Conservation (phyloP, 2,797 vertebrate genomes). For the Leptodactylus fallax region DNA sequence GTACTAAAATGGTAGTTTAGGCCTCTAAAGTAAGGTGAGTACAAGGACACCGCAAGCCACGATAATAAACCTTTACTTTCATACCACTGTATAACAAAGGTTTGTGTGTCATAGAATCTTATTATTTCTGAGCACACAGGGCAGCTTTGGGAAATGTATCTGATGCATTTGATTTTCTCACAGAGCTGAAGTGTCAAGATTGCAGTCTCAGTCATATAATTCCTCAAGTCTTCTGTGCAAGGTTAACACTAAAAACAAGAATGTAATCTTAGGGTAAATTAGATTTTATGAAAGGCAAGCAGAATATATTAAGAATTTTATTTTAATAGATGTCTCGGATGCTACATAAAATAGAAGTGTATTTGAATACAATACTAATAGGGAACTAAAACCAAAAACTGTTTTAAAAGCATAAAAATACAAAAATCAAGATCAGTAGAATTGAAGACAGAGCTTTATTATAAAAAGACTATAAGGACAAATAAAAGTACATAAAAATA, state of each 20-base stretch:
- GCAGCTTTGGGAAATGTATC: conserved; percentile 46
- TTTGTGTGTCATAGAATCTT: conserved; percentile 42
- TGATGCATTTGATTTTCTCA: conserved; percentile 53
- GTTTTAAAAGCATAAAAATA: not conserved
- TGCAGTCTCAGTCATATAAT: conserved; percentile 41
- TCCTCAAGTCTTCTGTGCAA: conserved; percentile 48
- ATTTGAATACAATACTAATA: conserved; percentile 6
- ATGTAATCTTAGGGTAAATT: conserved; percentile 46
- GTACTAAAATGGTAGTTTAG: conserved; percentile 16
- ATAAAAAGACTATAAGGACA: not conserved
- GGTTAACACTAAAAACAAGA: conserved; percentile 39
- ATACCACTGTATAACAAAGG: conserved; percentile 36
- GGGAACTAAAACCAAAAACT: not conserved
- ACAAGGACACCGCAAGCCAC: conserved; percentile 18
- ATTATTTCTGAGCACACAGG: conserved; percentile 43
- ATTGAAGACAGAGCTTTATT: not conserved
- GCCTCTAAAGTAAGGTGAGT: conserved; percentile 9
- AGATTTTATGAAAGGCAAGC: conserved; percentile 26
- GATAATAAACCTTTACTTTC: conserved; percentile 40
- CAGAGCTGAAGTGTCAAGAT: conserved; percentile 50
- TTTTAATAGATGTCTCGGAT: conserved; percentile 37
- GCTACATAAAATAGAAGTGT: conserved; percentile 33
- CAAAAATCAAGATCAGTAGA: not conserved
- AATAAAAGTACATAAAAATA: not conserved
- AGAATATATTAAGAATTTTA: conserved; percentile 31